phyloP scores from a whole-genome alignment of 2,797 vertebrate genomes.

The Spheniscus humboldti region DNA sequence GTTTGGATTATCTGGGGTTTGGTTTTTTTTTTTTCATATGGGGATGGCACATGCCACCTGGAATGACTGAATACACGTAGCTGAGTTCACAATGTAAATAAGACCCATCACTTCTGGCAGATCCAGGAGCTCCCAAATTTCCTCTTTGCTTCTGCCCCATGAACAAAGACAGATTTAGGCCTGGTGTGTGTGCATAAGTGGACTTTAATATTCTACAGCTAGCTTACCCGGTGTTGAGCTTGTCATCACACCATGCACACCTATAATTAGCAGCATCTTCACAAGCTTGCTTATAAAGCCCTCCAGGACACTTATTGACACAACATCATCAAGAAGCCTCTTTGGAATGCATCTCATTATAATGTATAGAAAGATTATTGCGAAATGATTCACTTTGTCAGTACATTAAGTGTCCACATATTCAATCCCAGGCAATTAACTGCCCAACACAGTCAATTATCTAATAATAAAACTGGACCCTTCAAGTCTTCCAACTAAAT shows the following conservation, averaged over 20 bases:
- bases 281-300: not conserved
- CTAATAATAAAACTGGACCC: conserved; percentile 53
- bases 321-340: not conserved
- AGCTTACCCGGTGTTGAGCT: not conserved
- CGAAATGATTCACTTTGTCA: conserved; percentile 43
- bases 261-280: not conserved
- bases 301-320: conserved; percentile 9
- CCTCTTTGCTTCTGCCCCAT: not conserved
- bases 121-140: not conserved
- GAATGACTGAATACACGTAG: not conserved
- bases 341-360: conserved; percentile 52
- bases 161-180: not conserved
- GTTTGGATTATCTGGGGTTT: not conserved
- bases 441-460: conserved; percentile 55
- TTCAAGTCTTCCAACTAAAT: conserved; percentile 45
- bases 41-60: not conserved
- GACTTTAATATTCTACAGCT: not conserved
- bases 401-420: conserved; percentile 63
- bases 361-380: conserved; percentile 49
- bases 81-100: not conserved
- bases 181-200: not conserved
- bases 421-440: conserved; percentile 67
- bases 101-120: not conserved
- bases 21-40: not conserved
- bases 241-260: not conserved